A percentile compares a stretch with the other conserved stretches of the same genome.
These are phyloP conservation scores for Nansenia antarctica DNA, from an alignment of 2,113 vertebrate species.

Conservation along the genomic window DNA sequence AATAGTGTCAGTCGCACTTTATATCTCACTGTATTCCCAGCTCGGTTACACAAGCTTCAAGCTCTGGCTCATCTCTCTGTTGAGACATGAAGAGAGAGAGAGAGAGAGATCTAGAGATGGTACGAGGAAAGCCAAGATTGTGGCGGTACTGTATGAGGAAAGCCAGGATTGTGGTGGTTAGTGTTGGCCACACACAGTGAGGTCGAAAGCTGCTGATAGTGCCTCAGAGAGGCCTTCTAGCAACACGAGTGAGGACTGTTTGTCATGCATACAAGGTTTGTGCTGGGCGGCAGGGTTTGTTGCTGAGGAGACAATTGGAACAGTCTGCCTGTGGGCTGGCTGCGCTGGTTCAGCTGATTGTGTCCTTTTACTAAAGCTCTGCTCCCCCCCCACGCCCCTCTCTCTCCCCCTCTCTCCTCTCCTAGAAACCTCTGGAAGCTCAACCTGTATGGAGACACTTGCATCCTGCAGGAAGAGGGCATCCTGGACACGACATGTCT, in stretches of 20 bases:
- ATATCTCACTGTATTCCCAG: too few relatives aligned
- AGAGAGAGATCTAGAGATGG: background rate
- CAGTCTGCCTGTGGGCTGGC: background rate
- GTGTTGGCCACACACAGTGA: background rate
- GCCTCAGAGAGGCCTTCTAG: background rate
- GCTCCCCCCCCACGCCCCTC: background rate
- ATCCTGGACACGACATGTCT: constrained; percentile 87
- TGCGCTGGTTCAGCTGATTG: background rate
- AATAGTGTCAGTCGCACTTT: background rate
- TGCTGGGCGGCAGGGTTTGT: background rate
- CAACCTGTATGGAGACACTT: constrained; percentile 94
- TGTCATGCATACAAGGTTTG: background rate
- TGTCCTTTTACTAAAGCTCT: background rate
- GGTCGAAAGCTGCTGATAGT: background rate
- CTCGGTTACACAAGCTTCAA: background rate
- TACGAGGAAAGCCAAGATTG: background rate
- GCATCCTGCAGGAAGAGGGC: constrained; percentile 90
- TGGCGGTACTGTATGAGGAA: background rate
- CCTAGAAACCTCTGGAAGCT: constrained; percentile 93
- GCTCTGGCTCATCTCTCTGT: background rate
- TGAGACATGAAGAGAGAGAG: too few relatives aligned
- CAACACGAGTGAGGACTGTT: background rate
- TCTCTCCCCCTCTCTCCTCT: constrained; percentile 12
- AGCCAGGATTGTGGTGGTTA: background rate
- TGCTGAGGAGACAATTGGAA: background rate